Evolutionary conservation across 2,113 vertebrate species (phyloP), one percentile per base, ranked within the genome.

Genomic region (Alligator sinensis): DNA sequence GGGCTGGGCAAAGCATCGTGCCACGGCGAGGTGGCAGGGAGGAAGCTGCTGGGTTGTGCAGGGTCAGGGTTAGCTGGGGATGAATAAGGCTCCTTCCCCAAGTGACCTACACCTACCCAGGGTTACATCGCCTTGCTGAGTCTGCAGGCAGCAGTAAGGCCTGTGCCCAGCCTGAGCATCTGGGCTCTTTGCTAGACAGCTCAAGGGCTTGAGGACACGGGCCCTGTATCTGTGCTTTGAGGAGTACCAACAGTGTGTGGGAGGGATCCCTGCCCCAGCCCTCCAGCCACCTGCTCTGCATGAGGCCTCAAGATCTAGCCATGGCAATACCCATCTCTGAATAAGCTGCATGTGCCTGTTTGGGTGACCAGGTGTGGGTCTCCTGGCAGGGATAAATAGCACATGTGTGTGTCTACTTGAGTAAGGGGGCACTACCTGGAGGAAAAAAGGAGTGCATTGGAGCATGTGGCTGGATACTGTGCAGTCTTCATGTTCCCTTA

Each of bases 331-430:
- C 47, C 7, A 47, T 47, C 47, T 47, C 47, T 47, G 8, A 9
- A 47, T 47, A 5, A 6, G 1, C 21, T 1, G 34, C 57, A 3
- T 30, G 9, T 14, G 78, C 78, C 30, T 9, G 12, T 1, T 22
- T 4, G 81, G 61, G 87, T 2, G 74, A 70, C 57, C 77, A 9
- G 3, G 3, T 10, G 8, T 3, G 6, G 1, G 16, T 4, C n/a
- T 1, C 4, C 1, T 2, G 2, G 70, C 1, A 1, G 1, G 60
- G 62, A 34, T 1, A 4, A 25, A 27, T 70, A 55, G 55, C 19
- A 27, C 15, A 0, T 2, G 2, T 22, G 3, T 47, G 47, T 47
- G 47, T 47, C 47, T 47, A 47, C 47, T 47, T 47, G 47, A 47
- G 47, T 47, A 47, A 47, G 47, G 47, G 47, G 47, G 47, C 47